phyloP scores from a whole-genome alignment of 2,888 invertebrate genomes.

The Chorisops tibialis region DNA sequence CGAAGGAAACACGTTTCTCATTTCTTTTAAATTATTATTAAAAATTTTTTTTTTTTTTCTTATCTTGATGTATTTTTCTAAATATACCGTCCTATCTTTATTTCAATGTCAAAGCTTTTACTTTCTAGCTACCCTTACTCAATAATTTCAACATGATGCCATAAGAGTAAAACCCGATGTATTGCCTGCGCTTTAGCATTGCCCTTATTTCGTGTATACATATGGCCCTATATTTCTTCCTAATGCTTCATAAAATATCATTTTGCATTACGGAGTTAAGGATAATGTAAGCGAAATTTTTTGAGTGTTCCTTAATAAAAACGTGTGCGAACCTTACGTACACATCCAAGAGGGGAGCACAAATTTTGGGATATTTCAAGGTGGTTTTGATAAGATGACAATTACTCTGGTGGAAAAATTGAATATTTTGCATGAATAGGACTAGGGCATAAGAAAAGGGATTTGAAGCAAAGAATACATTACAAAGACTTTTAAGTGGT shows the following conservation, averaged over 20 bases:
- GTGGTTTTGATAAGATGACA: no score
- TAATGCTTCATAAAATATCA: slow-evolving; percentile 10
- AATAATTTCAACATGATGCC: background rate
- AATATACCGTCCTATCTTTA: background rate
- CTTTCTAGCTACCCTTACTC: background rate
- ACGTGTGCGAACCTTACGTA: no score
- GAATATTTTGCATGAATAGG: no score
- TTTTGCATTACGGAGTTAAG: slow-evolving; percentile 3
- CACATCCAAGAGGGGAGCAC: no score
- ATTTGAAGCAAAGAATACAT: no score
- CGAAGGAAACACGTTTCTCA: background rate
- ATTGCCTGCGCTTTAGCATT: background rate
- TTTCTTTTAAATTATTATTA: background rate
- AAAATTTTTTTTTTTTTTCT: background rate
- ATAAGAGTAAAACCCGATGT: background rate
- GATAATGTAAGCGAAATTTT: no score
- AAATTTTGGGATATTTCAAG: no score
- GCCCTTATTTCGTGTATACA: background rate
- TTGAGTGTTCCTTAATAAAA: no score
- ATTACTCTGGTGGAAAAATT: no score
- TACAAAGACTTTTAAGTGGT: no score
- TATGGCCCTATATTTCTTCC: background rate
- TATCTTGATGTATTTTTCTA: background rate
- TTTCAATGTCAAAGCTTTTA: background rate
- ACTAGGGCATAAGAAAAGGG: no score